Conservation (phyloP, 2,888 invertebrate genomes). For the Tuta absoluta region DNA sequence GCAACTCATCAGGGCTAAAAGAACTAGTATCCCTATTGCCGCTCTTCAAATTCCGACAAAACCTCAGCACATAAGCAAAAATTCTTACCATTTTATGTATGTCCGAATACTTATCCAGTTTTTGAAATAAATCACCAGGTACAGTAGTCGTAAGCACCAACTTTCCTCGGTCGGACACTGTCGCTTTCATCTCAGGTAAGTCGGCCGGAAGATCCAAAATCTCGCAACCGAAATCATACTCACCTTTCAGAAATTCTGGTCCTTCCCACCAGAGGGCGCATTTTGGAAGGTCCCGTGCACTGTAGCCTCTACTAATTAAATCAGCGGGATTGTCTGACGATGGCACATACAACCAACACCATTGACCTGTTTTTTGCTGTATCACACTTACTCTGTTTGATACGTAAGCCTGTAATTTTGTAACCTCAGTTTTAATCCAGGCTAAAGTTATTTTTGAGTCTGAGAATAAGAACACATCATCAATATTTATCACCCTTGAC, state of each 20-base stretch:
- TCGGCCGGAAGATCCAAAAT: neutral
- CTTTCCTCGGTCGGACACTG: neutral
- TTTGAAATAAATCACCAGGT: neutral
- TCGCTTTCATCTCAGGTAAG: slow-evolving; percentile 27
- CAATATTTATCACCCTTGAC: neutral
- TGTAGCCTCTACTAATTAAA: slow-evolving; percentile 28
- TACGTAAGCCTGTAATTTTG: slow-evolving; percentile 32
- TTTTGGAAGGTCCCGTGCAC: slow-evolving; percentile 23
- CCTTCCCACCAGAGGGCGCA: slow-evolving; percentile 28
- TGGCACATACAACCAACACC: slow-evolving; percentile 30
- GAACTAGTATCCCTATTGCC: too few species aligned
- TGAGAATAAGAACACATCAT: slow-evolving; percentile 20
- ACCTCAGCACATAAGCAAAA: slow-evolving; percentile 31
- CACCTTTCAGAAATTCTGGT: slow-evolving; percentile 18
- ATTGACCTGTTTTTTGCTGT: slow-evolving; percentile 25
- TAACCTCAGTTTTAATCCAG: slow-evolving; percentile 30
- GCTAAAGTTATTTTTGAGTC: slow-evolving; percentile 33
- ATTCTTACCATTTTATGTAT: slow-evolving; percentile 34
- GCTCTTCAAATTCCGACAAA: slow-evolving; percentile 27
- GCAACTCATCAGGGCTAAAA: neutral
- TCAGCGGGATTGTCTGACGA: slow-evolving; percentile 33
- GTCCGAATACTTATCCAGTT: slow-evolving; percentile 28
- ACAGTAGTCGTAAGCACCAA: neutral
- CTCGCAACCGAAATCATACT: slow-evolving; percentile 19
- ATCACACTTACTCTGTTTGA: slow-evolving; percentile 33